phyloP scores from a whole-genome alignment of 2,888 invertebrate genomes.

The Agrotis ipsilon region DNA sequence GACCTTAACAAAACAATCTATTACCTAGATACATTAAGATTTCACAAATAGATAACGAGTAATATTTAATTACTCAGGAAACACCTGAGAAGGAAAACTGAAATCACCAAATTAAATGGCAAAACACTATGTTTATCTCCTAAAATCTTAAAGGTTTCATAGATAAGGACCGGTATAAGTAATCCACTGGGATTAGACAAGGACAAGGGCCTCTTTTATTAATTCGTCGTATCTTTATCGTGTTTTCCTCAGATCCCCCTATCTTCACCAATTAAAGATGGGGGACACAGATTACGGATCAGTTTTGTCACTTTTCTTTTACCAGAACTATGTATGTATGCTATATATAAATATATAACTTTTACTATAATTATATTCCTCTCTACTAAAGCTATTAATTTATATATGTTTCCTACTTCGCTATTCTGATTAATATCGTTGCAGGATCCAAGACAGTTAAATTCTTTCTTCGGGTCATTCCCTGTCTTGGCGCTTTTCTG shows the following conservation, averaged over 20 bases:
- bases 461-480: too few relatives aligned
- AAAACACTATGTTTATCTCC: background rate
- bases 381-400: too few relatives aligned
- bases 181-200: background rate
- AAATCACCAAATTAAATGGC: background rate
- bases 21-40: background rate
- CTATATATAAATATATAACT: too few relatives aligned
- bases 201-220: background rate
- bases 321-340: too few relatives aligned
- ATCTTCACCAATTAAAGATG: background rate
- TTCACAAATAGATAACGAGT: background rate
- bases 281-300: background rate
- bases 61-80: background rate
- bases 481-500: too few relatives aligned
- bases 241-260: conserved; percentile 12
- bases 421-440: too few relatives aligned
- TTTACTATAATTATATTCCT: too few relatives aligned
- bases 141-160: background rate
- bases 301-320: background rate
- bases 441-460: too few relatives aligned
- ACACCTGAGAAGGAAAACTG: background rate
- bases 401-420: too few relatives aligned
- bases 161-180: background rate
- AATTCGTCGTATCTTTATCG: conserved; percentile 1
- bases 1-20: background rate